phyloP scores from a whole-genome alignment of 2,113 vertebrate genomes.

The Eurypyga helias region DNA sequence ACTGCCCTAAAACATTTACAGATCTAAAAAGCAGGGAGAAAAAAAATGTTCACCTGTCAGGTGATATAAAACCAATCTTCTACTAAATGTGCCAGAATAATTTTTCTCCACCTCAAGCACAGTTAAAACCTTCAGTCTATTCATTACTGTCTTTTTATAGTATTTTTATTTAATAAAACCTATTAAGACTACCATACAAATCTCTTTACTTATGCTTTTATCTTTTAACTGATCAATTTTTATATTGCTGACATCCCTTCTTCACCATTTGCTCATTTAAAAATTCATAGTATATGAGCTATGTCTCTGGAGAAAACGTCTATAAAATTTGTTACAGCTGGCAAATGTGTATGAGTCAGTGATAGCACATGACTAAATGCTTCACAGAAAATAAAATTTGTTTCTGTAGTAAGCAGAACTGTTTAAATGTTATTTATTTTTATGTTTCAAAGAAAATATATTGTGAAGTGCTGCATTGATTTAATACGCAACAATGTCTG shows the following conservation, averaged over 20 bases:
- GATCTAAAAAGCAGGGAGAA: slow-evolving; percentile 58
- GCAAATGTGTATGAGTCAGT: slow-evolving; percentile 86
- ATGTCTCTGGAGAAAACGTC: slow-evolving; percentile 92
- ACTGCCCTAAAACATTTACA: slow-evolving; percentile 64
- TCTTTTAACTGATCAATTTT: slow-evolving; percentile 99
- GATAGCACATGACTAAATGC: slow-evolving; percentile 89
- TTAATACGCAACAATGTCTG: slow-evolving; percentile 96
- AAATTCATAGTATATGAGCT: slow-evolving; percentile 97
- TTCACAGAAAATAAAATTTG: slow-evolving; percentile 96
- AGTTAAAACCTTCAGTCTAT: slow-evolving; percentile 78
- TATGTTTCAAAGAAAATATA: slow-evolving; percentile 99
- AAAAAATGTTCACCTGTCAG: slow-evolving; percentile 75
- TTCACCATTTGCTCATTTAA: slow-evolving; percentile 96
- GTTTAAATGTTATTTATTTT: slow-evolving; percentile 99
- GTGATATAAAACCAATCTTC: slow-evolving; percentile 83
- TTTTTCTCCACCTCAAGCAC: slow-evolving; percentile 80
- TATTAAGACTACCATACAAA: slow-evolving; percentile 99
- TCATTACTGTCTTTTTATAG: slow-evolving; percentile 92
- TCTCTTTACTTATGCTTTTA: slow-evolving; percentile 92
- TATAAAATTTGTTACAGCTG: slow-evolving; percentile 93
- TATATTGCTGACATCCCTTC: slow-evolving; percentile 98
- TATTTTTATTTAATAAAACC: slow-evolving; percentile 99
- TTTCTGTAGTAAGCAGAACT: slow-evolving; percentile 99
- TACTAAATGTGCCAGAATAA: slow-evolving; percentile 79
- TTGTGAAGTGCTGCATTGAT: slow-evolving; percentile 99